A percentile compares a stretch with the other conserved stretches of the same genome.
phyloP scores from a whole-genome alignment of 2,888 invertebrate species.

The Punctoribates punctum region DNA sequence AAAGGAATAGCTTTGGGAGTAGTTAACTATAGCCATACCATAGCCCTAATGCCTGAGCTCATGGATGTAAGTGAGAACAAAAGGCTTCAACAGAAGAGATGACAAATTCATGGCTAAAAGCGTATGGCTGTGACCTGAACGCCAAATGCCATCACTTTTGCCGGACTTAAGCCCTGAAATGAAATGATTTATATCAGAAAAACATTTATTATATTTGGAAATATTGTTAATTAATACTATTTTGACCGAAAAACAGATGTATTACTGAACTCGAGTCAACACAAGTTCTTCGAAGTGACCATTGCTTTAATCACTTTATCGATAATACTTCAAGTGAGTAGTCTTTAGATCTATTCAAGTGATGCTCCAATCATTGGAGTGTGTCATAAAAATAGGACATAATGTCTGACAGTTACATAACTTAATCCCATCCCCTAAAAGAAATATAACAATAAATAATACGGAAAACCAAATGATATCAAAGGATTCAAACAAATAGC shows the following conservation, averaged over 20 bases:
- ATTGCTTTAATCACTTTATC: constrained; percentile 41
- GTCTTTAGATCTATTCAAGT: constrained; percentile 40
- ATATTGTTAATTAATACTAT: constrained; percentile 1
- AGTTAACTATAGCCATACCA: too few relatives aligned
- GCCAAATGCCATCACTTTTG: too few relatives aligned
- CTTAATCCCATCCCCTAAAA: constrained; percentile 8
- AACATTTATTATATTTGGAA: too few relatives aligned
- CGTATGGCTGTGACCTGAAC: too few relatives aligned
- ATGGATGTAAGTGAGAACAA: too few relatives aligned
- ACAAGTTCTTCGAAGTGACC: constrained; percentile 43
- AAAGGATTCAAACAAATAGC: neutral
- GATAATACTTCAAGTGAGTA: constrained; percentile 42
- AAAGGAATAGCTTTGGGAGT: too few relatives aligned
- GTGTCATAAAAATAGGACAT: neutral
- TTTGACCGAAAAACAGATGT: constrained; percentile 35
- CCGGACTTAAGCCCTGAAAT: too few relatives aligned
- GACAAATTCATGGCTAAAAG: too few relatives aligned
- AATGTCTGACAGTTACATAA: neutral
- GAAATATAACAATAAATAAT: neutral
- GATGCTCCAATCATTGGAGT: neutral
- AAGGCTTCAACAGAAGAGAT: too few relatives aligned
- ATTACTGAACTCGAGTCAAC: constrained; percentile 42
- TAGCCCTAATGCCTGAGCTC: too few relatives aligned
- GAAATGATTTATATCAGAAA: too few relatives aligned
- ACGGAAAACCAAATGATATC: neutral